A percentile compares a stretch with the other conserved stretches of the same genome.
These are phyloP conservation scores for Montifringilla adamsi DNA, from an alignment of 2,113 vertebrate species.

Conservation along the genomic window DNA sequence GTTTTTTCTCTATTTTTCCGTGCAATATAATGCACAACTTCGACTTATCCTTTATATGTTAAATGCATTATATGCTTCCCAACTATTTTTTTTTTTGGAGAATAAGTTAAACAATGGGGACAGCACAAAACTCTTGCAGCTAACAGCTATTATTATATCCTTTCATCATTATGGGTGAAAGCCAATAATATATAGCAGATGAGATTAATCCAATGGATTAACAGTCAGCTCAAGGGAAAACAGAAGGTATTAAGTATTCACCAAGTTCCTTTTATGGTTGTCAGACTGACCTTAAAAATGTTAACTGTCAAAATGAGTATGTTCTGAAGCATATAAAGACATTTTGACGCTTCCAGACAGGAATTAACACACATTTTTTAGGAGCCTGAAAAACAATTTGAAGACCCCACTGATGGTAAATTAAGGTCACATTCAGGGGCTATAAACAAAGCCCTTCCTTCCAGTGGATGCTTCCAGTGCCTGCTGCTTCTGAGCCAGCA, in stretches of 20 bases:
- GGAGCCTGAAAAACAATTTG: background rate
- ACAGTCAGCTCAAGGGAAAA: slow-evolving; percentile 41
- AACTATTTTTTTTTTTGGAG: background rate
- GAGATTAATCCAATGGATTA: slow-evolving; percentile 78
- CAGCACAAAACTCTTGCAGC: background rate
- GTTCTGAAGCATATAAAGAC: background rate
- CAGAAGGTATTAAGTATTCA: background rate
- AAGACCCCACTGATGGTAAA: background rate
- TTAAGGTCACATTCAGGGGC: background rate
- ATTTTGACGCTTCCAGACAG: background rate
- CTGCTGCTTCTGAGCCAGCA: background rate
- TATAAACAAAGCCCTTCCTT: background rate
- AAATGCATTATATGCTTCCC: background rate
- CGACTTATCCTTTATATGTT: background rate
- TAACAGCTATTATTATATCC: slow-evolving; percentile 54
- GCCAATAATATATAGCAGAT: slow-evolving; percentile 74
- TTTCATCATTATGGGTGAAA: slow-evolving; percentile 75
- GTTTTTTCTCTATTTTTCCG: background rate
- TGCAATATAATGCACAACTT: background rate
- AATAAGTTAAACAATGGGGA: background rate
- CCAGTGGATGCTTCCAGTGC: background rate
- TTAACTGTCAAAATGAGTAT: background rate
- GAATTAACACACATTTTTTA: background rate
- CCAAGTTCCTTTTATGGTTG: background rate
- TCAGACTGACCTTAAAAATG: background rate